A percentile compares a stretch with the other conserved stretches of the same genome.
Conservation (phyloP, 2,888 invertebrate genomes). For the Hyposoter dolosus region DNA sequence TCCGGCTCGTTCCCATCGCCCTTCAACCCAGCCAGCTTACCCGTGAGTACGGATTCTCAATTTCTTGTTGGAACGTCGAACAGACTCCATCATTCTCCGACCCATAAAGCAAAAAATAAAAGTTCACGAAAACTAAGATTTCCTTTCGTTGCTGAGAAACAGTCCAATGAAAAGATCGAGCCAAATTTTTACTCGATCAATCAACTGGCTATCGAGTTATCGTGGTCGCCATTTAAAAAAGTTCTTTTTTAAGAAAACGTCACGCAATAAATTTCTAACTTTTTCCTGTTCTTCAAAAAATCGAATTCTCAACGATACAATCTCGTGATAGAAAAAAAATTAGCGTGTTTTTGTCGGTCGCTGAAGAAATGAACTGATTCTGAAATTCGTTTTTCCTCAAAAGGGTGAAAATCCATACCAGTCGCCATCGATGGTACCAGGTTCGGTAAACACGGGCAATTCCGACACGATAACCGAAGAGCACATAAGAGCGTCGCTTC, state of each 20-base stretch:
- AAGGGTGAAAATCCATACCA: slow-evolving; percentile 65
- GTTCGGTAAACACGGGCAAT: slow-evolving; percentile 85
- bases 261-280: too few species aligned
- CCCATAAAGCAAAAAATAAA: not conserved
- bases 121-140: not conserved
- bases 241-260: too few species aligned
- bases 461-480: slow-evolving; percentile 96
- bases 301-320: too few species aligned
- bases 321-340: not conserved
- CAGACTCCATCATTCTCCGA: too few species aligned
- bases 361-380: not conserved
- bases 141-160: too few species aligned
- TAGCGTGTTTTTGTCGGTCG: not conserved
- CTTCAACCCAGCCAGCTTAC: slow-evolving; percentile 79
- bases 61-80: not conserved
- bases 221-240: too few species aligned
- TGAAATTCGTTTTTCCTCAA: not conserved
- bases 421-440: slow-evolving; percentile 78
- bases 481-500: slow-evolving; percentile 96
- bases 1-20: slow-evolving; percentile 83
- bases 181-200: too few species aligned
- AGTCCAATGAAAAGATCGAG: too few species aligned
- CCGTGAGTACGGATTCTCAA: slow-evolving; percentile 72
- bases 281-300: too few species aligned
- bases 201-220: too few species aligned